Evolutionary conservation across 1,140 invertebrate genomes (phyloP).

Genomic region (Trichomalopsis sarcophagae): DNA sequence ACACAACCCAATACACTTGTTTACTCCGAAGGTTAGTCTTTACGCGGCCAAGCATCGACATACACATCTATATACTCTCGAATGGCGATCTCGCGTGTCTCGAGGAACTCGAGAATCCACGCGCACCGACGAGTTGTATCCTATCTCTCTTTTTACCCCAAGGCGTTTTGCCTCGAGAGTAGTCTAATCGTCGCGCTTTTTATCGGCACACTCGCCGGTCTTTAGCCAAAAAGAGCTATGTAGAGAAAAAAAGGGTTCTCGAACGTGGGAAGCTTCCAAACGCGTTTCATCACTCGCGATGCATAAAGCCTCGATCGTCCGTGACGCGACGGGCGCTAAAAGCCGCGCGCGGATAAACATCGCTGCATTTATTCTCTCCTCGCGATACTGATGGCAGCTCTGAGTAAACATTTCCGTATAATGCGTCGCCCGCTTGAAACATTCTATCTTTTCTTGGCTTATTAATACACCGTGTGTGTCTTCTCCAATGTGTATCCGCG

Average conservation of each 20-base stretch:
- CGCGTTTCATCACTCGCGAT: neutral
- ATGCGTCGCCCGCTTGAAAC: neutral
- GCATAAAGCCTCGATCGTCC: too few species aligned
- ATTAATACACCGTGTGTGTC: neutral
- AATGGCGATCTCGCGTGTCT: neutral
- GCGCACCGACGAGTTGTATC: neutral
- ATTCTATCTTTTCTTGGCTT: slow-evolving; percentile 10
- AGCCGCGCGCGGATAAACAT: neutral
- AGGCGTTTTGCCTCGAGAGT: neutral
- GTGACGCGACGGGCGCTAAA: neutral
- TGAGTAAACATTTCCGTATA: neutral
- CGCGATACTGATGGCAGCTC: neutral
- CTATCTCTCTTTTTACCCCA: neutral
- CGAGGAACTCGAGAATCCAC: neutral
- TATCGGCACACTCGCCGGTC: too few species aligned
- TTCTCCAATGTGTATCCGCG: too few species aligned
- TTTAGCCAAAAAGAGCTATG: too few species aligned
- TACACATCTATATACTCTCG: neutral
- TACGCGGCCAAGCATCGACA: neutral
- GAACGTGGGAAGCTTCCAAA: neutral
- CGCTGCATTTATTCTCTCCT: slow-evolving; percentile 4
- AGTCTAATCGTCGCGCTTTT: neutral
- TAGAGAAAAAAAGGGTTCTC: too few species aligned
- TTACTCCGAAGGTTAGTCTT: neutral
- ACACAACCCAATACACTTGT: neutral